Evolutionary conservation across 2,888 invertebrate genomes (phyloP).

Genomic region (Ernsta delagoae): DNA sequence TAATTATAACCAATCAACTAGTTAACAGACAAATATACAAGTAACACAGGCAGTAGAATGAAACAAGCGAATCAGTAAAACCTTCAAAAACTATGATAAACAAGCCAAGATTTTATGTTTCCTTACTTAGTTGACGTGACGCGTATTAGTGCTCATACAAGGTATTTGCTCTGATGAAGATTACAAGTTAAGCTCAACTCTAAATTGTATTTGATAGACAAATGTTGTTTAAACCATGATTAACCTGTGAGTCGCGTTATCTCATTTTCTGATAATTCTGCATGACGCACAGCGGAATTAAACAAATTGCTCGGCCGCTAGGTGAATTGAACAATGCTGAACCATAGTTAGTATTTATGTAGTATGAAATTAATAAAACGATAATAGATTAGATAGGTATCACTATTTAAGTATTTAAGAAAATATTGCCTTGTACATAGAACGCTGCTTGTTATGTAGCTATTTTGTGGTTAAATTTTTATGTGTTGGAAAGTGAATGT

Average conservation of each 20-base stretch:
- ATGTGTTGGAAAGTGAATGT: too few species aligned
- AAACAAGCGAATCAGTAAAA: not conserved
- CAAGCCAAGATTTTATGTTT: not conserved
- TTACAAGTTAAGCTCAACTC: slow-evolving; percentile 8
- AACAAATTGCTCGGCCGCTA: slow-evolving; percentile 19
- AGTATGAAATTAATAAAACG: not conserved
- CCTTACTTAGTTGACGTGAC: not conserved
- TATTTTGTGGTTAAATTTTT: too few species aligned
- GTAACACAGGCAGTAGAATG: not conserved
- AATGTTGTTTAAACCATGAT: slow-evolving; percentile 29
- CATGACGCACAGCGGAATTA: slow-evolving; percentile 21
- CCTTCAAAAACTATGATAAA: not conserved
- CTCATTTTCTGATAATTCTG: slow-evolving; percentile 26
- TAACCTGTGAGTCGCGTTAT: slow-evolving; percentile 15
- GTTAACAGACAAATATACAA: too few species aligned
- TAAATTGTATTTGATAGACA: slow-evolving; percentile 11
- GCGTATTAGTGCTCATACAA: not conserved
- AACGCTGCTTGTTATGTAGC: too few species aligned
- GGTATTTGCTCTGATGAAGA: not conserved
- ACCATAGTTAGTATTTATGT: slow-evolving; percentile 10
- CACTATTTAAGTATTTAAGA: too few species aligned
- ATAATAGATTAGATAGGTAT: not conserved
- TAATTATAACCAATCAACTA: too few species aligned
- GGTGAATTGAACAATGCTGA: slow-evolving; percentile 11
- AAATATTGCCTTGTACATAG: too few species aligned